Conservation (phyloP, 2,797 vertebrate species). For the Pipistrellus nathusii region DNA sequence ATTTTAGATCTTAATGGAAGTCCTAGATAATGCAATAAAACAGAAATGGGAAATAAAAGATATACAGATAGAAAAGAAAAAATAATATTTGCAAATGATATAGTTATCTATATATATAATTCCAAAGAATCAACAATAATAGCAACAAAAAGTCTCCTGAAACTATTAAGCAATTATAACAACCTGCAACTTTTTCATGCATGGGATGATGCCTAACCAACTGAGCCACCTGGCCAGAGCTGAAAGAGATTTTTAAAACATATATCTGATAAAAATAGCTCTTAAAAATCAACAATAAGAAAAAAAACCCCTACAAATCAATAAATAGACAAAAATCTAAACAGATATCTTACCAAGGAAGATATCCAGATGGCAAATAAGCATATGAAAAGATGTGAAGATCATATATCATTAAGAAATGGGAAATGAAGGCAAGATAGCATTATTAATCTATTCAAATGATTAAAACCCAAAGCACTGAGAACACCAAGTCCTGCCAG, state of each 20-base stretch:
- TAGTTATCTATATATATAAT: neutral
- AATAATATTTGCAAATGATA: neutral
- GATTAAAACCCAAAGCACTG: neutral
- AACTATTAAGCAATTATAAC: neutral
- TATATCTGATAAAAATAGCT: neutral
- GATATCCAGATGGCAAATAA: neutral
- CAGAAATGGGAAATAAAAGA: neutral
- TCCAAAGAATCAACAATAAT: neutral
- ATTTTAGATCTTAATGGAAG: neutral
- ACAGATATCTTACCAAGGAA: neutral
- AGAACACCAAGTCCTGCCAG: neutral
- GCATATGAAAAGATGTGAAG: neutral
- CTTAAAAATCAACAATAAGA: neutral
- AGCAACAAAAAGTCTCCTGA: neutral
- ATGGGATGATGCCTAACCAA: no score
- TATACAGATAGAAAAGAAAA: neutral
- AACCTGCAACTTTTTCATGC: neutral
- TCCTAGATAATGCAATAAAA: neutral
- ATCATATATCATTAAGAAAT: neutral
- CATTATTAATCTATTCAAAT: neutral
- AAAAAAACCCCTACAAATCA: neutral
- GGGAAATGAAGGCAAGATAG: neutral
- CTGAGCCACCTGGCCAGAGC: no score
- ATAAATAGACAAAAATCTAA: conserved; percentile 13
- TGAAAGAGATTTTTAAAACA: neutral